Percentiles rank a stretch among this genome's conserved stretches.
phyloP scores from a whole-genome alignment of 2,888 invertebrate genomes.

The Pilophorus perplexus region DNA sequence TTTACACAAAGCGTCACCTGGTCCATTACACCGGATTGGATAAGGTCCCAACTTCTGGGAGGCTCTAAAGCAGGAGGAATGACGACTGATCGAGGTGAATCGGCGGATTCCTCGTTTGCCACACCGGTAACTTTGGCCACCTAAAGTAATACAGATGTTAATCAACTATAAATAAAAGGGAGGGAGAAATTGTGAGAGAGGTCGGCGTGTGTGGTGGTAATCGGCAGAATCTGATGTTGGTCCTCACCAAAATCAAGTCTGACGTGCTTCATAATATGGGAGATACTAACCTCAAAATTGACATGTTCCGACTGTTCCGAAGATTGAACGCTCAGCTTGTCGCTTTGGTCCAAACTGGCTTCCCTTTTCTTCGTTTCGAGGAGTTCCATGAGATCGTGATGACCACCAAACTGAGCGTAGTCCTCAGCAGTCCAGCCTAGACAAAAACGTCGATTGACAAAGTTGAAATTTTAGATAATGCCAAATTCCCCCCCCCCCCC shows the following conservation, averaged over 20 bases:
- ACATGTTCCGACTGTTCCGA: conserved; percentile 44
- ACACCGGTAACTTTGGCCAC: not conserved
- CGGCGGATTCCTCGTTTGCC: conserved; percentile 45
- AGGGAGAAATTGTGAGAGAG: no score
- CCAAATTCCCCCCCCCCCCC: no score
- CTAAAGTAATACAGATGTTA: not conserved
- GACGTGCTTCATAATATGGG: not conserved
- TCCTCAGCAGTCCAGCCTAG: conserved; percentile 52
- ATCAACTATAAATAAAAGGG: no score
- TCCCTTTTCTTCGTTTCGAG: conserved; percentile 42
- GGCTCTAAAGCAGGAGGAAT: conserved; percentile 51
- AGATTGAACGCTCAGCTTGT: conserved; percentile 45
- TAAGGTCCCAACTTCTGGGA: conserved; percentile 51
- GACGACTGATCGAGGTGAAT: conserved; percentile 50
- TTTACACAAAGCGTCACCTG: conserved; percentile 44
- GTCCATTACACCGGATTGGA: conserved; percentile 51
- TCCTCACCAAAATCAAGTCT: no score
- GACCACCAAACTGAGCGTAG: conserved; percentile 50
- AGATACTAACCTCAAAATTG: conserved; percentile 40
- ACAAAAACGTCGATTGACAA: no score
- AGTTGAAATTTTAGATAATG: no score
- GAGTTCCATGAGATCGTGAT: conserved; percentile 49
- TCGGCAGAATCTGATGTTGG: not conserved
- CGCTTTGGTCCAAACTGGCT: conserved; percentile 38
- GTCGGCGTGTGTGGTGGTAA: not conserved